Evolutionary conservation across 2,113 vertebrate genomes (phyloP).

Genomic region (Spea bombifrons): DNA sequence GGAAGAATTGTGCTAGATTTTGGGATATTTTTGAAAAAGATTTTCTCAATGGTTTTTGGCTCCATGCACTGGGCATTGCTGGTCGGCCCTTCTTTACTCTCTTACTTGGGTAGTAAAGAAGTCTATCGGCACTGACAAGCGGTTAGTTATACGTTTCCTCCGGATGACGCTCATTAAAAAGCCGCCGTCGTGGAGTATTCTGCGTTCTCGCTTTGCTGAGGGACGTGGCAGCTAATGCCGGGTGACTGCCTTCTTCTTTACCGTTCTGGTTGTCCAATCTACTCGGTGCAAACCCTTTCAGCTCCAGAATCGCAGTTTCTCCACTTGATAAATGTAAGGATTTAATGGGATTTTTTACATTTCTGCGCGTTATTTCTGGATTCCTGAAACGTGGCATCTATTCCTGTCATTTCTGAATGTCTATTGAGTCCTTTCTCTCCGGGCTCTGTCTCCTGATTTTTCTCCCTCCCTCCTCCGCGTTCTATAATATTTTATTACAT

Average conservation of each 20-base stretch:
- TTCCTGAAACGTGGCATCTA: not conserved
- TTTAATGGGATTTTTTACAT: not conserved
- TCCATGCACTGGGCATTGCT: too few species aligned
- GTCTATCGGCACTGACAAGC: too few species aligned
- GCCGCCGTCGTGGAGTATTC: too few species aligned
- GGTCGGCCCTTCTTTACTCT: too few species aligned
- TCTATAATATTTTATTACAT: not conserved
- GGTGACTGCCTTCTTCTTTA: constrained; percentile 20
- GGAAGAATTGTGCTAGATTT: too few species aligned
- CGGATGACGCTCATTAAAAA: too few species aligned
- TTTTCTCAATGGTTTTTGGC: too few species aligned
- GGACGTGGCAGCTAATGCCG: constrained; percentile 19
- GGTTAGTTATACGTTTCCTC: too few species aligned
- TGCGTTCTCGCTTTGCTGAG: not conserved
- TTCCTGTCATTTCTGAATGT: not conserved
- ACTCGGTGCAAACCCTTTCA: not conserved
- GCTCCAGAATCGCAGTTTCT: not conserved
- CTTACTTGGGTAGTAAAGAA: too few species aligned
- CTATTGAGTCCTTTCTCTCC: not conserved
- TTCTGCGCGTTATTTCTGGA: constrained; percentile 17
- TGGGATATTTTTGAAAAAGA: too few species aligned
- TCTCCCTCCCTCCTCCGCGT: not conserved
- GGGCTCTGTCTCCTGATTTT: not conserved
- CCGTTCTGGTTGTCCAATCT: constrained; percentile 27
- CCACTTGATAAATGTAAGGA: constrained; percentile 5